Conservation (phyloP, 2,888 invertebrate species). For the Cerastis rubricosa region DNA sequence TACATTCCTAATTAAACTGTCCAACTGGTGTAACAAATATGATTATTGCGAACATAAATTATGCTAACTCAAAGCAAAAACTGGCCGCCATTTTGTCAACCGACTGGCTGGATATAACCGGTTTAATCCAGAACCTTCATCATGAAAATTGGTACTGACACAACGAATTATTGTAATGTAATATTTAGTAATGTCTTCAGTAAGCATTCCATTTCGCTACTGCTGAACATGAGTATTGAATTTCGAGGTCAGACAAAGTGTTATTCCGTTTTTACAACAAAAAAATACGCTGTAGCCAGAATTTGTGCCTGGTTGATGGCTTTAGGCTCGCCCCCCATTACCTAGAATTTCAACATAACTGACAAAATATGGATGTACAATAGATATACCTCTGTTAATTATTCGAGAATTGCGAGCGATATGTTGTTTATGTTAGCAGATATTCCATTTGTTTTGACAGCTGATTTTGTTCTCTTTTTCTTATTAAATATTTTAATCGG, state of each 20-base stretch:
- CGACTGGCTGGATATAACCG: slow-evolving; percentile 21
- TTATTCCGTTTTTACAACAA: neutral
- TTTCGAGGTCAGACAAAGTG: neutral
- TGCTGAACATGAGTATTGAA: neutral
- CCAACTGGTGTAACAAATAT: slow-evolving; percentile 64
- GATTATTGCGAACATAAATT: slow-evolving; percentile 70
- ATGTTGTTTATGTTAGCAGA: neutral
- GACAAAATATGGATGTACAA: neutral
- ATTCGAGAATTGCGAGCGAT: neutral
- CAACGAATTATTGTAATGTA: slow-evolving; percentile 9
- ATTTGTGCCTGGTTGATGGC: neutral
- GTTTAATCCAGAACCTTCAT: slow-evolving; percentile 46
- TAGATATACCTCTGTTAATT: neutral
- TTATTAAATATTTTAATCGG: neutral
- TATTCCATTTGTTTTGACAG: neutral
- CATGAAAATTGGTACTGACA: slow-evolving; percentile 35
- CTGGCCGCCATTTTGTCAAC: slow-evolving; percentile 43
- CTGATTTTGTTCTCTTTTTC: neutral
- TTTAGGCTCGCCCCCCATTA: neutral
- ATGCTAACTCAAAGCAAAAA: slow-evolving; percentile 67
- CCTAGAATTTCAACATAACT: neutral
- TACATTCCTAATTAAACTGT: slow-evolving; percentile 60
- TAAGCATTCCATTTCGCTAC: neutral
- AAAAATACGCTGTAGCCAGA: neutral
- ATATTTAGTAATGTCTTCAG: neutral